Conservation (phyloP, 1,140 invertebrate genomes). For the Scaptomyza montana region DNA sequence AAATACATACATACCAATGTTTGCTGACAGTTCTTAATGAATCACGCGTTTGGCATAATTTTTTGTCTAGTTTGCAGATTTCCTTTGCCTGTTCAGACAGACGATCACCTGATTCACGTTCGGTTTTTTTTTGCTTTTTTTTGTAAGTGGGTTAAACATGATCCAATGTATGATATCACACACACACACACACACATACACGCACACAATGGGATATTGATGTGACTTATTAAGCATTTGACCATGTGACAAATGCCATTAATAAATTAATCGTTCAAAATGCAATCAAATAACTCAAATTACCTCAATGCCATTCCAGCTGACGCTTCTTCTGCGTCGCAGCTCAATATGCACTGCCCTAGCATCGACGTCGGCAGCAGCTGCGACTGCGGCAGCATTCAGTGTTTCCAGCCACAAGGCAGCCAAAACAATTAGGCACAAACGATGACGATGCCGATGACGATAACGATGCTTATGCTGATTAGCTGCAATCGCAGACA, state of each 20-base stretch:
- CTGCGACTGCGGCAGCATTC: slow-evolving; percentile 3
- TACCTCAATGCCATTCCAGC: slow-evolving; percentile 76
- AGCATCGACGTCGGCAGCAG: neutral
- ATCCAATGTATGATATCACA: neutral
- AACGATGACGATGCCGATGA: slow-evolving; percentile 36
- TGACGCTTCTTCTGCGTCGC: slow-evolving; percentile 67
- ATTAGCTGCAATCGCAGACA: slow-evolving; percentile 35
- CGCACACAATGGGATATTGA: neutral
- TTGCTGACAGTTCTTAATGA: slow-evolving; percentile 47
- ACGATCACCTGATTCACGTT: slow-evolving; percentile 47
- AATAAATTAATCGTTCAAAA: slow-evolving; percentile 19
- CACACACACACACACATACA: neutral
- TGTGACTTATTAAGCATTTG: neutral
- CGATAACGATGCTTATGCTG: slow-evolving; percentile 49
- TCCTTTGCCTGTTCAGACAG: slow-evolving; percentile 11
- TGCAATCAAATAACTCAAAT: slow-evolving; percentile 38
- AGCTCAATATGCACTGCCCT: slow-evolving; percentile 65
- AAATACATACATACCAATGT: too few species aligned
- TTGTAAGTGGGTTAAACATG: slow-evolving; percentile 38
- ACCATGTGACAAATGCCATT: slow-evolving; percentile 25
- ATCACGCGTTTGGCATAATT: slow-evolving; percentile 45
- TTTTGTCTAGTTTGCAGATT: slow-evolving; percentile 52
- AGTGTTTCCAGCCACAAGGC: slow-evolving; percentile 48
- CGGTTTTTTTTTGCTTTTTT: neutral
- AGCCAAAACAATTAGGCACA: slow-evolving; percentile 66